Evolutionary conservation across 2,113 vertebrate genomes (phyloP).

Genomic region (Tragelaphus strepsiceros): DNA sequence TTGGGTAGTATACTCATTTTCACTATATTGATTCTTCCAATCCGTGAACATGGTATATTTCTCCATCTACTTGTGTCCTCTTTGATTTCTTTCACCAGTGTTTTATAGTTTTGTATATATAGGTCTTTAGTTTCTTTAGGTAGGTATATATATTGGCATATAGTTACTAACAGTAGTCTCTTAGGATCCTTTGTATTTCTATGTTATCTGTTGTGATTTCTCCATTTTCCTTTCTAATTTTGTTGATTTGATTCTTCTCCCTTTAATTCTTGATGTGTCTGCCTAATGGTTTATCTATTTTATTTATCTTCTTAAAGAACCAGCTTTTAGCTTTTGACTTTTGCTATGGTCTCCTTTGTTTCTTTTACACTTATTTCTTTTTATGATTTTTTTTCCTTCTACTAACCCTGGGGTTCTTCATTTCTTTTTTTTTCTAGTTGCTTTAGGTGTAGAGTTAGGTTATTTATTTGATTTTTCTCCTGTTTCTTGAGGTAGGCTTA

Average conservation of each 20-base stretch:
- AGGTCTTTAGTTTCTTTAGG: too few species aligned
- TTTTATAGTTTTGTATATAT: too few species aligned
- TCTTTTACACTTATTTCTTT: background rate
- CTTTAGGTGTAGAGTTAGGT: background rate
- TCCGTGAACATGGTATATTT: too few species aligned
- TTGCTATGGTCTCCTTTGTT: background rate
- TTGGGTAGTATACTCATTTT: too few species aligned
- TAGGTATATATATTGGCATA: background rate
- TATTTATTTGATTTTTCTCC: background rate
- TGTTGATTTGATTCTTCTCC: too few species aligned
- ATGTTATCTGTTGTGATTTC: background rate
- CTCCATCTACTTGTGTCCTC: too few species aligned
- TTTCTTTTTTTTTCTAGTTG: background rate
- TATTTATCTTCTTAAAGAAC: background rate
- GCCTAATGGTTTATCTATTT: background rate
- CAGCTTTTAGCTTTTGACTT: background rate
- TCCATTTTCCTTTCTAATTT: background rate
- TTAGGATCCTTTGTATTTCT: background rate
- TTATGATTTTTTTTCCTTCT: background rate
- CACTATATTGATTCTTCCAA: too few species aligned
- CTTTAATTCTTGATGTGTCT: too few species aligned
- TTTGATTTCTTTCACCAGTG: too few species aligned
- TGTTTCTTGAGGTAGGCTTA: background rate
- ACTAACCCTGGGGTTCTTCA: background rate
- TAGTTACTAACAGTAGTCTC: background rate